These are phyloP conservation scores for Lissonota sp. DNA, from an alignment of 2,888 invertebrate species.

Conservation along the genomic window DNA sequence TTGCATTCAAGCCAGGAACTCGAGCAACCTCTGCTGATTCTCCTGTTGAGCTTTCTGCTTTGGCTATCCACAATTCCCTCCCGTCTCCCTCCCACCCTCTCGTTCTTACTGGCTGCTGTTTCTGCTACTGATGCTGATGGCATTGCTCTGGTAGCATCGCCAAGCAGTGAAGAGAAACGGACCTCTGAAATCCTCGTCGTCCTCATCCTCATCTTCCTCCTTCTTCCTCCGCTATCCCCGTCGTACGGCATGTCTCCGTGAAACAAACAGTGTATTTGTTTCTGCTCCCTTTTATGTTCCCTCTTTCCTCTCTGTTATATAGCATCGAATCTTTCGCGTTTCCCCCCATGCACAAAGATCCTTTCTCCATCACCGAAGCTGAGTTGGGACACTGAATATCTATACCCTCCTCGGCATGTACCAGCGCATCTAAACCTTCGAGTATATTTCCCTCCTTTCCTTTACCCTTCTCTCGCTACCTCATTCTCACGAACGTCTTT, in stretches of 20 bases:
- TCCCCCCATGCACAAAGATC: slow-evolving; percentile 9
- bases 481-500: slow-evolving; percentile 57
- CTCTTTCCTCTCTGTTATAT: slow-evolving; percentile 38
- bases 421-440: slow-evolving; percentile 24
- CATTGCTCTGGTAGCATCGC: slow-evolving; percentile 56
- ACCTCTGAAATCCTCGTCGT: slow-evolving; percentile 57
- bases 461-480: slow-evolving; percentile 44
- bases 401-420: slow-evolving; percentile 3
- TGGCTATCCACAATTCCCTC: slow-evolving; percentile 41
- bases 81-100: slow-evolving; percentile 32
- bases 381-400: neutral
- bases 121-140: slow-evolving; percentile 59
- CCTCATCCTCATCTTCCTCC: slow-evolving; percentile 5
- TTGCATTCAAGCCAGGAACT: slow-evolving; percentile 76
- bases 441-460: slow-evolving; percentile 7
- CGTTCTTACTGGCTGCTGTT: slow-evolving; percentile 48
- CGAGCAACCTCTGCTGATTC: slow-evolving; percentile 66
- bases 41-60: slow-evolving; percentile 58
- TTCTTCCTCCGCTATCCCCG: neutral
- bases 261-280: slow-evolving; percentile 65
- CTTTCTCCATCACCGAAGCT: neutral
- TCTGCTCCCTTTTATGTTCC: slow-evolving; percentile 37
- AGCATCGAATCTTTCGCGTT: slow-evolving; percentile 19
- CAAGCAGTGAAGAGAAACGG: slow-evolving; percentile 53
- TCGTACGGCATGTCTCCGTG: slow-evolving; percentile 44